These are phyloP conservation scores for Beris chalybata DNA, from an alignment of 2,888 invertebrate genomes.

Conservation along the genomic window DNA sequence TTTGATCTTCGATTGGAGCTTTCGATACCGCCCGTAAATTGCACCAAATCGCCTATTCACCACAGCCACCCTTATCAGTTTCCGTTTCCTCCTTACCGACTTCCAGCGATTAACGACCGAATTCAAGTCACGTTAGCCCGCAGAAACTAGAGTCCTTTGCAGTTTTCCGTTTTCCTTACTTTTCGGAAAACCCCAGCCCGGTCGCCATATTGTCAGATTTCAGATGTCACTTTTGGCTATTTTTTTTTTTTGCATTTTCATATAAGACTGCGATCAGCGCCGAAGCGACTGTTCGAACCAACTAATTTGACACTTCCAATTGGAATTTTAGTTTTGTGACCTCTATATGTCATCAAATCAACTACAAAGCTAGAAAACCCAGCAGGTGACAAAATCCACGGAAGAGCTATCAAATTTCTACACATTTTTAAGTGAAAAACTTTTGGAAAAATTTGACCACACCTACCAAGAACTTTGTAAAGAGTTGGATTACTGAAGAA, in stretches of 20 bases:
- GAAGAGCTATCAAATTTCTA: no score
- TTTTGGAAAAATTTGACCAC: no score
- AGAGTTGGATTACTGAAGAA: no score
- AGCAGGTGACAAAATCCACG: not conserved
- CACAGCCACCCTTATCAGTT: not conserved
- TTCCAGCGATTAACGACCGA: constrained; percentile 14
- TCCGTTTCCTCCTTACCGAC: not conserved
- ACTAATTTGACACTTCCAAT: constrained; percentile 17
- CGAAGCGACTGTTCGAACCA: constrained; percentile 2
- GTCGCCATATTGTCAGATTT: constrained; percentile 42
- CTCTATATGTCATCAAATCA: not conserved
- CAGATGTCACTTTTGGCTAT: constrained; percentile 28
- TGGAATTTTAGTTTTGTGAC: not conserved
- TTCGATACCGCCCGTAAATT: constrained; percentile 19
- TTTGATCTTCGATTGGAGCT: not conserved
- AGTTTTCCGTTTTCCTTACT: constrained; percentile 20
- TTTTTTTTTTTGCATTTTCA: constrained; percentile 8
- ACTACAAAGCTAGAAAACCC: not conserved
- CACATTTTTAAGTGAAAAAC: no score
- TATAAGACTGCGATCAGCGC: constrained; percentile 17
- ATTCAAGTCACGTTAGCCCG: constrained; percentile 11
- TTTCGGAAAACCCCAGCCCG: constrained; percentile 37
- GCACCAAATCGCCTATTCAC: constrained; percentile 5
- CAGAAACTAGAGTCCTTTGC: constrained; percentile 3
- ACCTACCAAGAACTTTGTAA: no score